phyloP scores from a whole-genome alignment of 2,888 invertebrate genomes.

The Dusona sp. region DNA sequence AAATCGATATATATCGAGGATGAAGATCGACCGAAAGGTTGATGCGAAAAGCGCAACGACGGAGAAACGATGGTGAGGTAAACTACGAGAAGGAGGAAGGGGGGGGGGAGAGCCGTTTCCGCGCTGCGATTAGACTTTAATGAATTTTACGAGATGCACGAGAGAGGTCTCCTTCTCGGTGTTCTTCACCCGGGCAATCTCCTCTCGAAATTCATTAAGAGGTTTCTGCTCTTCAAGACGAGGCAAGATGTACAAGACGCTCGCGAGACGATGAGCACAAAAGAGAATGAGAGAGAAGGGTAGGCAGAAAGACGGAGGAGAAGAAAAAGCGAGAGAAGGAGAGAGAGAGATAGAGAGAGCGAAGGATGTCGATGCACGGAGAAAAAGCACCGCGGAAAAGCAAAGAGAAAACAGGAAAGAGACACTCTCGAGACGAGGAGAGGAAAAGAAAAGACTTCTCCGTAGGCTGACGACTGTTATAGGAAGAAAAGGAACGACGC shows the following conservation, averaged over 20 bases:
- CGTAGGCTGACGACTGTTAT: conserved; percentile 66
- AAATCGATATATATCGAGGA: conserved; percentile 68
- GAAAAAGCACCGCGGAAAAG: conserved; percentile 3
- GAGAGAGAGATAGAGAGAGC: conserved; percentile 36
- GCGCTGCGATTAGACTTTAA: conserved; percentile 72
- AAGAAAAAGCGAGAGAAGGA: conserved; percentile 24
- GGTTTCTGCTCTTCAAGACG: conserved; percentile 70
- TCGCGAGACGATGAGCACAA: conserved; percentile 70
- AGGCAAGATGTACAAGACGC: conserved; percentile 44
- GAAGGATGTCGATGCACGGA: conserved; percentile 20
- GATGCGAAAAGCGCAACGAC: conserved; percentile 43
- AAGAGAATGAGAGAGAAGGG: conserved; percentile 59
- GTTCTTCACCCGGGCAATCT: conserved; percentile 58
- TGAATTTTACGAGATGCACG: conserved; percentile 71
- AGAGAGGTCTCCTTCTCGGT: conserved; percentile 50
- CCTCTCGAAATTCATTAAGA: conserved; percentile 78
- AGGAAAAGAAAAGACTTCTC: conserved; percentile 33
- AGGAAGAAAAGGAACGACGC: conserved; percentile 61
- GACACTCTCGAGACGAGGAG: conserved; percentile 51
- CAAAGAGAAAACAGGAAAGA: conserved; percentile 54
- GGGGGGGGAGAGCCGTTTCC: conserved; percentile 25
- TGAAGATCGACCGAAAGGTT: conserved; percentile 58
- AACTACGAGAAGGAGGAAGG: conserved; percentile 24
- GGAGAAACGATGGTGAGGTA: conserved; percentile 36
- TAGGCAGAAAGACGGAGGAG: conserved; percentile 5